A percentile compares a stretch with the other conserved stretches of the same genome.
phyloP scores from a whole-genome alignment of 2,113 vertebrate genomes.

The Thomomys bottae region DNA sequence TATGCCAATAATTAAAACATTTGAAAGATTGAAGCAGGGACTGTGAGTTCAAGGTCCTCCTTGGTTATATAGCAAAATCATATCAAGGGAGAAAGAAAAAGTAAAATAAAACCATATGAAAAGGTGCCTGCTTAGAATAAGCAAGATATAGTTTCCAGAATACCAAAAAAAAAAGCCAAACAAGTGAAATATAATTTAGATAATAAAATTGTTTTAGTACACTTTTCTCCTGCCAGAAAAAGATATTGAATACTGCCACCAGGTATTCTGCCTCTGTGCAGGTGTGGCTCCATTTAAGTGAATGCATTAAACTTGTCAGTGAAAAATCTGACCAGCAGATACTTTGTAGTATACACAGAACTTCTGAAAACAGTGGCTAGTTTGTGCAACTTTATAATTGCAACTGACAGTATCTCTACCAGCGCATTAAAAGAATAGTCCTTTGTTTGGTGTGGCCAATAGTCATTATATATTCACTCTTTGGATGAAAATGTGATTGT shows the following conservation, averaged over 20 bases:
- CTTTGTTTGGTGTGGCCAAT: constrained; percentile 63
- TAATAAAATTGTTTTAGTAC: neutral
- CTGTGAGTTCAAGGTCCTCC: too few species aligned
- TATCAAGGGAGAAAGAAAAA: too few species aligned
- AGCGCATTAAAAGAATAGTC: constrained; percentile 61
- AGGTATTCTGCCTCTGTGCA: constrained; percentile 22
- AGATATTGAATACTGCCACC: neutral
- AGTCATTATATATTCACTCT: constrained; percentile 73
- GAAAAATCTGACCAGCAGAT: constrained; percentile 39
- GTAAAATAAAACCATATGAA: too few species aligned
- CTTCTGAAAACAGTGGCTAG: neutral
- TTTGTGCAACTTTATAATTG: constrained; percentile 56
- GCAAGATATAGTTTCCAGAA: neutral
- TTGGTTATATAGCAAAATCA: neutral
- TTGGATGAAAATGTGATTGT: constrained; percentile 73
- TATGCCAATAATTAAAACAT: neutral
- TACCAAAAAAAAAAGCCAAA: neutral
- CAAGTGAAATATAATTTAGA: neutral
- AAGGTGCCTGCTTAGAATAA: neutral
- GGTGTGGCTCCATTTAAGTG: constrained; percentile 45
- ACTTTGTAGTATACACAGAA: constrained; percentile 27
- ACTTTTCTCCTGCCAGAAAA: neutral
- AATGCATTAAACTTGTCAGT: constrained; percentile 31
- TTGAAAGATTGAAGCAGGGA: too few species aligned
- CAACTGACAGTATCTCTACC: constrained; percentile 26